A percentile compares a stretch with the other conserved stretches of the same genome.
Conservation (phyloP, 2,888 invertebrate species). For the Theretra japonica region DNA sequence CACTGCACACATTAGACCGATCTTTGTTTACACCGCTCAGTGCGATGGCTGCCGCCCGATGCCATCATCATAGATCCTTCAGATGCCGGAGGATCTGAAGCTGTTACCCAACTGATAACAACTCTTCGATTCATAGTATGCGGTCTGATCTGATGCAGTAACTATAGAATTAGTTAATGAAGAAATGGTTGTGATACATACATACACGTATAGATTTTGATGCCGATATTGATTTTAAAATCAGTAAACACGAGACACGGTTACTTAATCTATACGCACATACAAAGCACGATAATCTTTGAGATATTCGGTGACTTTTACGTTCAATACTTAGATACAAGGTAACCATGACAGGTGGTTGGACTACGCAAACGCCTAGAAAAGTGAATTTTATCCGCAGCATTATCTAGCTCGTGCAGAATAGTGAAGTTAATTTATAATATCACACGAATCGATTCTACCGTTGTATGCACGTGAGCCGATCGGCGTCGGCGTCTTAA, state of each 20-base stretch:
- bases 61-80: not conserved
- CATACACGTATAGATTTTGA: not conserved
- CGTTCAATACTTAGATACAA: not conserved
- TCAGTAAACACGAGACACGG: too few species aligned
- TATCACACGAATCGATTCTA: constrained; percentile 17
- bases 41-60: not conserved
- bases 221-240: too few species aligned
- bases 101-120: too few species aligned
- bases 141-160: not conserved
- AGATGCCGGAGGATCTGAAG: not conserved
- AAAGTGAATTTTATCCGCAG: not conserved
- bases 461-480: constrained; percentile 18
- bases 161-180: not conserved
- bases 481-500: constrained; percentile 1
- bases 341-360: not conserved
- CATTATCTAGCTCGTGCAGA: not conserved
- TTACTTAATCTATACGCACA: not conserved
- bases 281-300: not conserved
- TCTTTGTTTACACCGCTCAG: constrained; percentile 14
- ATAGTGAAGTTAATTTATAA: not conserved
- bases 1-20: not conserved
- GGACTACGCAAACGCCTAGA: not conserved
- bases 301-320: not conserved
- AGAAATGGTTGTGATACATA: too few species aligned
- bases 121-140: not conserved